A percentile compares a stretch with the other conserved stretches of the same genome.
phyloP scores from a whole-genome alignment of 2,113 vertebrate genomes.

The Alouatta palliata region DNA sequence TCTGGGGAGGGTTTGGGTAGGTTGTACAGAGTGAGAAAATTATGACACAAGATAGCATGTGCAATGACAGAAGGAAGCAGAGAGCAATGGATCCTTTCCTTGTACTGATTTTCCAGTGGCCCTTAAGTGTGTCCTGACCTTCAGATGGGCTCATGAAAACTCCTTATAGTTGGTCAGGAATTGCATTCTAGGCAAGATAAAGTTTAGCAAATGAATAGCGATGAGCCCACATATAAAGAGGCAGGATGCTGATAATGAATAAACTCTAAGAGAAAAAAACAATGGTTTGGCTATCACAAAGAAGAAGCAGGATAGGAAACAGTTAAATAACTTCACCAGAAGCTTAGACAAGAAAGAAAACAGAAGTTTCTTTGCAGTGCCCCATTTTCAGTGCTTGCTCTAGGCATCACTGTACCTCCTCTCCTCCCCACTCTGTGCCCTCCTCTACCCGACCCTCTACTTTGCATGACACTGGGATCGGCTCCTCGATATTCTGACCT shows the following conservation, averaged over 20 bases:
- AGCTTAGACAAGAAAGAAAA: constrained; percentile 25
- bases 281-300: not conserved
- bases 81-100: not conserved
- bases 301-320: not conserved
- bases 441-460: not conserved
- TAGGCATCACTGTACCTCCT: not conserved
- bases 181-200: not conserved
- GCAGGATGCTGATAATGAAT: not conserved
- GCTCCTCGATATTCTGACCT: constrained; percentile 30
- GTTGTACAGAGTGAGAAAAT: not conserved
- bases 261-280: not conserved
- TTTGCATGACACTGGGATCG: not conserved
- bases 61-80: not conserved
- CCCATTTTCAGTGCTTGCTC: constrained; percentile 3
- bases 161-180: not conserved
- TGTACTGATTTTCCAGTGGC: not conserved
- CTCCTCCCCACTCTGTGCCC: too few species aligned
- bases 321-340: not conserved
- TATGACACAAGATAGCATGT: rapidly evolving
- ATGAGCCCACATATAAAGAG: not conserved
- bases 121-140: not conserved
- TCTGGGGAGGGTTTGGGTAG: not conserved
- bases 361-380: not conserved
- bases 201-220: not conserved
- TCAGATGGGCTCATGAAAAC: not conserved